Base-by-base conservation (phyloP, 2,888 invertebrate genomes). In the Xestia xanthographa region DNA sequence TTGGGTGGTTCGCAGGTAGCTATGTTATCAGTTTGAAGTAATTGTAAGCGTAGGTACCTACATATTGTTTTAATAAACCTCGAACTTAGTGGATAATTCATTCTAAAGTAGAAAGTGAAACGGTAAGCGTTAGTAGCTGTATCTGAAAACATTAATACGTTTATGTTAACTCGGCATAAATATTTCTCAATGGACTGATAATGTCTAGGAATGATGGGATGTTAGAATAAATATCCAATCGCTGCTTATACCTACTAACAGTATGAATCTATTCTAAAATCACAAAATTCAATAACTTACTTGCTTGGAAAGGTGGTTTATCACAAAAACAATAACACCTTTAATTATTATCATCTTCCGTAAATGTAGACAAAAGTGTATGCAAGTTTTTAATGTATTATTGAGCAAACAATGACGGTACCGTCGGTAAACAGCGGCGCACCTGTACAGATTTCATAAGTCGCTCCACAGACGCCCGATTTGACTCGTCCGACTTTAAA, bases 401-500 rank as follows among this genome's bases (percentile, higher is more conserved):
- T 77, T 83, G 76, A 88, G 82, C 86, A 92, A 91, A 93, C 90
- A 91, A 76, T 94, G 93, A 93, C 92, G 93, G 90, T 91, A 92
- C 79, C 82, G 87, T 88, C 82, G 78, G 86, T 86, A 94, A 93
- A 94, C 88, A 94, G 74, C 81, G 82, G 85, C 90, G 88, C 94
- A 95, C 91, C 93, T 95, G 94, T 94, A 94, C 94, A 92, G 95
- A 95, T 95, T 95, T 95, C 91, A 93, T 91, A 92, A 92, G 93
- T 93, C 92, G 91, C 91, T 92, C 90, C 84, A 90, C 90, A 92
- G 90, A 93, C 92, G 93, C 92, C 94, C 93, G 92, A 92, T 94
- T 92, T 93, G 94, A 94, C 94, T 92, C 92, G 90, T 91, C 92
- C 92, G 93, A 93, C 94, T 93, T 94, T 93, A 91, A 91, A 92